phyloP scores from a whole-genome alignment of 2,888 invertebrate species.

The Lasioglossum morio region DNA sequence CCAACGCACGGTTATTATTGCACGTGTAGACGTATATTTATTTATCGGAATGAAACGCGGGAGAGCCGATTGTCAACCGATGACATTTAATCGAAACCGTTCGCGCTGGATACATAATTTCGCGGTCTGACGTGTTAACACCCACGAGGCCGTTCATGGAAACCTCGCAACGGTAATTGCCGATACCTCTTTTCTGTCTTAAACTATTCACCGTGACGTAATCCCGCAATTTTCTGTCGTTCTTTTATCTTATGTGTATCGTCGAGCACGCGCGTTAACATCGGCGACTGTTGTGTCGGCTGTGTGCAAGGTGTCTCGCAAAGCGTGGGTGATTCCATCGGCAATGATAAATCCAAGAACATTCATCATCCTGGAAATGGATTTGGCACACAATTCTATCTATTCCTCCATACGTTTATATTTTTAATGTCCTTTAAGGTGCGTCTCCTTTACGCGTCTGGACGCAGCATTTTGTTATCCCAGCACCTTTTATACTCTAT shows the following conservation, averaged over 20 bases:
- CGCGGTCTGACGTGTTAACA: background rate
- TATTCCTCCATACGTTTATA: no score
- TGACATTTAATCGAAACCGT: slow-evolving; percentile 16
- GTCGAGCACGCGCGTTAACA: background rate
- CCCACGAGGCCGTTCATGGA: background rate
- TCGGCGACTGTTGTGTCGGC: background rate
- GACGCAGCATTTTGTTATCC: no score
- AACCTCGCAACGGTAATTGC: slow-evolving; percentile 1
- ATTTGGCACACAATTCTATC: no score
- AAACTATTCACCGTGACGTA: background rate
- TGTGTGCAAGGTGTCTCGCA: background rate
- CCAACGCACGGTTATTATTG: background rate
- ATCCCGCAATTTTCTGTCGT: background rate
- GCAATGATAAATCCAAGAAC: no score
- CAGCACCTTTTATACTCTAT: no score
- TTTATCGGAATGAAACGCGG: slow-evolving; percentile 5
- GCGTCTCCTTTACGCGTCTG: no score
- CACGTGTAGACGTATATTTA: background rate
- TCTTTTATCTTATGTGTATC: background rate
- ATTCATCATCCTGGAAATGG: no score
- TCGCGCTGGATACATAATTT: background rate
- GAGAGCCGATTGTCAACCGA: background rate
- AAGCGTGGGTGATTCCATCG: background rate
- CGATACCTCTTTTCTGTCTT: background rate
- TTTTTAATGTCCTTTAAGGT: no score